phyloP scores from a whole-genome alignment of 2,113 vertebrate species.

The Gymnarchus niloticus region DNA sequence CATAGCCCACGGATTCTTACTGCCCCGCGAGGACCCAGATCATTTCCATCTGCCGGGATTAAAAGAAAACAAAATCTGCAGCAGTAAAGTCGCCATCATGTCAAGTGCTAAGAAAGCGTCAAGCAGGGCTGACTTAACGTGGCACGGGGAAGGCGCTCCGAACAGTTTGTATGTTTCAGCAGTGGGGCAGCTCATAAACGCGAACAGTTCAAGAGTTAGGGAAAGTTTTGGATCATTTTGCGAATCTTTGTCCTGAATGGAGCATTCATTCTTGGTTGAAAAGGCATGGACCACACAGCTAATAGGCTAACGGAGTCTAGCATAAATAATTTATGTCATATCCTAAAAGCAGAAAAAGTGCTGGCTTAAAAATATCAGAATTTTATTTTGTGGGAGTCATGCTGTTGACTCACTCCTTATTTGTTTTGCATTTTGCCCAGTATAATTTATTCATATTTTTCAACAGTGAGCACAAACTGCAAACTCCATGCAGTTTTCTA shows the following conservation, averaged over 20 bases:
- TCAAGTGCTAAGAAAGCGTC: not conserved
- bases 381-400: not conserved
- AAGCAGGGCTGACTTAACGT: not conserved
- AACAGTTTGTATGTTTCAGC: not conserved
- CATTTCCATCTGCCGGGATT: not conserved
- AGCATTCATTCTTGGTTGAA: not conserved
- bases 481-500: not conserved
- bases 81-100: not conserved
- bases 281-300: not conserved
- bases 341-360: not conserved
- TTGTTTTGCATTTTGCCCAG: constrained; percentile 10
- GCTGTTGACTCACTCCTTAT: not conserved
- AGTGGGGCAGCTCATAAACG: not conserved
- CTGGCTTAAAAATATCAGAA: not conserved
- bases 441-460: not conserved
- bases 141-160: not conserved
- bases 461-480: not conserved
- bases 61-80: not conserved
- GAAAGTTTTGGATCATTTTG: not conserved
- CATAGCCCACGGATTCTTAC: not conserved
- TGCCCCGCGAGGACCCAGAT: not conserved
- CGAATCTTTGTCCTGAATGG: not conserved
- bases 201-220: not conserved
- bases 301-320: not conserved
- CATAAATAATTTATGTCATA: constrained; percentile 4